phyloP scores from a whole-genome alignment of 2,888 invertebrate genomes.

The Dusona sp. region DNA sequence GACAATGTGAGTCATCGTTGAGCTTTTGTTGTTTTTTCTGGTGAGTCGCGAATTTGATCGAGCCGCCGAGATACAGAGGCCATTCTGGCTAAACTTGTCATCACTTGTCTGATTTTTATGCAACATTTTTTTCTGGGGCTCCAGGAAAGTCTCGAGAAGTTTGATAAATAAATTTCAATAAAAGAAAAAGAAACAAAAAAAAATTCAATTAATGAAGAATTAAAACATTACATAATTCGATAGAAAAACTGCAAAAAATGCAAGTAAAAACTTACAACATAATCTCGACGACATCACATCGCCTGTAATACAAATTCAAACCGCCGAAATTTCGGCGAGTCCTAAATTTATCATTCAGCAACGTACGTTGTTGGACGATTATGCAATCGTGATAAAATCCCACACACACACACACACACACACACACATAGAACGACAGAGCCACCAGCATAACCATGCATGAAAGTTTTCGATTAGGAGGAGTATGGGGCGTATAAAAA shows the following conservation, averaged over 20 bases:
- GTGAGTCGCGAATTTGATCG: slow-evolving; percentile 44
- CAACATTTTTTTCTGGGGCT: background rate
- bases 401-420: background rate
- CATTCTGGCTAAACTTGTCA: background rate
- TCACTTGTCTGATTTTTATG: background rate
- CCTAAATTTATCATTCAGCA: background rate
- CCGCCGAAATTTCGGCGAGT: background rate
- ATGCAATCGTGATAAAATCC: background rate
- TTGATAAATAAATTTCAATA: background rate
- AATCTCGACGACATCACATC: background rate
- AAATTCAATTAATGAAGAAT: background rate
- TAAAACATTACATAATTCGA: too few relatives aligned
- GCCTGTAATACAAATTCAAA: background rate
- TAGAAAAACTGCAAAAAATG: background rate
- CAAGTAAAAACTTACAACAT: background rate
- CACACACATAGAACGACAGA: background rate
- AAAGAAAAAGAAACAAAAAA: background rate
- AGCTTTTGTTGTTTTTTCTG: slow-evolving; percentile 50
- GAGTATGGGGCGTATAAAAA: slow-evolving; percentile 48
- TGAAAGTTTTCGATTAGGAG: slow-evolving; percentile 32
- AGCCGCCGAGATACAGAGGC: background rate
- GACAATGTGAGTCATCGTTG: slow-evolving; percentile 61
- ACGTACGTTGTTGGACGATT: background rate
- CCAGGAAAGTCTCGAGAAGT: background rate
- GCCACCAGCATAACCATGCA: background rate